These are phyloP conservation scores for Autographa pulchrina DNA, from an alignment of 2,888 invertebrate species.

Conservation along the genomic window DNA sequence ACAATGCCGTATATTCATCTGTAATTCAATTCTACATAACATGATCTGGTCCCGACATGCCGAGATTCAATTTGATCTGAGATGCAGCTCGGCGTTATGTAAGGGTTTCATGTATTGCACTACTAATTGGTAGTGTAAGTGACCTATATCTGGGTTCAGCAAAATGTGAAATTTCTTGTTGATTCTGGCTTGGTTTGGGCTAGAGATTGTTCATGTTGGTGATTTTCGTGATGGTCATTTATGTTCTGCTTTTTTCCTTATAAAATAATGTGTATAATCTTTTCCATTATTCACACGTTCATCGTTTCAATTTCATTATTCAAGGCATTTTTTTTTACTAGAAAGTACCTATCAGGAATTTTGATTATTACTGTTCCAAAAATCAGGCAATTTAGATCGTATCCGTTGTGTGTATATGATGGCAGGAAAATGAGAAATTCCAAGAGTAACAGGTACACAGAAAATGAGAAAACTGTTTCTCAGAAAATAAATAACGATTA, in stretches of 20 bases:
- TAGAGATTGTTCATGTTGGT: background rate
- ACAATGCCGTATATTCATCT: slow-evolving; percentile 27
- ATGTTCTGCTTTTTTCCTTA: no score
- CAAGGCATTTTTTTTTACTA: no score
- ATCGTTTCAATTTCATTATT: no score
- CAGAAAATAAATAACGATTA: background rate
- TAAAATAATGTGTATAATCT: no score
- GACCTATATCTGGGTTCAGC: background rate
- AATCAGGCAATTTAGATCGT: no score
- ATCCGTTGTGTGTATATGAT: no score
- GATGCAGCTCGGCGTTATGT: slow-evolving; percentile 19
- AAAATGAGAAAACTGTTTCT: background rate
- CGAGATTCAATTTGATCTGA: slow-evolving; percentile 43
- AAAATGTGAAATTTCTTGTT: slow-evolving; percentile 2
- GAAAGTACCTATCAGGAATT: no score
- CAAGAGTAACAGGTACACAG: background rate
- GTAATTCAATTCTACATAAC: slow-evolving; percentile 32
- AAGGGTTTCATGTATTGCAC: slow-evolving; percentile 6
- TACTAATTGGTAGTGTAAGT: slow-evolving; percentile 29
- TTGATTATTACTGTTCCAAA: no score
- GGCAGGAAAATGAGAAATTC: background rate
- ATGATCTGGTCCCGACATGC: slow-evolving; percentile 15
- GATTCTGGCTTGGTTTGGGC: background rate
- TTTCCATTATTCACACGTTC: no score
- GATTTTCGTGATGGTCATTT: no score